Base-by-base conservation (phyloP, 2,888 invertebrate genomes). In the Apoda limacodes region DNA sequence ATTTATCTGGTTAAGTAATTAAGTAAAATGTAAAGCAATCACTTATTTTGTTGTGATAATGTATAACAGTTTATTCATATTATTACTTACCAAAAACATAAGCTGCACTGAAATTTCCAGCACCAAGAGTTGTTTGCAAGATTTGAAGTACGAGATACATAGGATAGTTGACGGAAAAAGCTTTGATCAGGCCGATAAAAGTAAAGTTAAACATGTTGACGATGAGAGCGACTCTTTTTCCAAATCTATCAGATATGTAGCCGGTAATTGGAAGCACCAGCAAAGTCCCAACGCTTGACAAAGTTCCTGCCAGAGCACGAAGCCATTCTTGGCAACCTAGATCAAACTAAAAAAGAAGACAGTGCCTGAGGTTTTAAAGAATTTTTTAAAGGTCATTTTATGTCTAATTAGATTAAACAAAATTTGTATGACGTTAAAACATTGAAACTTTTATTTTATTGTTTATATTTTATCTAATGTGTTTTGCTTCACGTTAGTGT, bases 211-310 rank as follows among this genome's bases (percentile, higher is more conserved):
- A 54, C 13, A 68, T 58, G 30, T 59, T 59, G 10, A 58, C 39
- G 3, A 70, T 55, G 22, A 80, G 48, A 9, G 71, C 53, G 13
- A 60, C 54, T 22, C 70, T 61, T 25, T 81, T 52, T 5, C 82
- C 82, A 31, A 60, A 78, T 32, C 70, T 83, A 59, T 88, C 88
- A 2, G 88, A 87, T 22, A 88, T 51, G 27, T 78, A 72, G 17
- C 88, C 88, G 3, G 85, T 81, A 20, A 86, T 55, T 1, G 85
- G 84, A 39, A 86, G 65, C 5, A 85, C 85, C 35, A 87, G 58
- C 41, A 88, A 82, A 45, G 85, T 85, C 7, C 87, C 88, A 26
- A 84, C 50, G 46, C 83, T 86, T 50, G 85, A 85, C 3, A 87
- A 60, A 4, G 88, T 87, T 3, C 88, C 88, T 9, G 88, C 83